Conservation (phyloP, 2,113 vertebrate genomes). For the Toxotes jaculatrix region DNA sequence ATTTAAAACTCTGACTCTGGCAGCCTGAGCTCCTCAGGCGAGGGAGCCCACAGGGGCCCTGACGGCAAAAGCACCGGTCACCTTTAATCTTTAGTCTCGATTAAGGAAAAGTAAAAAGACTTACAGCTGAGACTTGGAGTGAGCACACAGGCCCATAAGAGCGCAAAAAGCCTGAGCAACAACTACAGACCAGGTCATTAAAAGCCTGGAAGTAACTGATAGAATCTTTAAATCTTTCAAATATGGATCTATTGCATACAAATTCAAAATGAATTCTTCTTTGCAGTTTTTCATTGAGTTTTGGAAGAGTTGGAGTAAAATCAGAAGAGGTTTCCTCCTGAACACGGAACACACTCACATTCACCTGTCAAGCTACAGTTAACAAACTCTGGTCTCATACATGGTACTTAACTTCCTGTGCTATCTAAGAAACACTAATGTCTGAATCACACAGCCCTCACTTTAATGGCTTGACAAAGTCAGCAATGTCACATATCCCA, state of each 20-base stretch:
- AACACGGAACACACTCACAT: no score
- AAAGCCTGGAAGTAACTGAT: constrained; percentile 21
- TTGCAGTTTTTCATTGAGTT: no score
- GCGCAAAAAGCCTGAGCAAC: background rate
- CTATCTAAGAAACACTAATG: no score
- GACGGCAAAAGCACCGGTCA: constrained; percentile 41
- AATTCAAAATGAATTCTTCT: background rate
- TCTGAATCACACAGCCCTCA: no score
- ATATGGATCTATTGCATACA: background rate
- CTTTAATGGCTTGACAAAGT: no score
- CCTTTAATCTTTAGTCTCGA: constrained; percentile 57
- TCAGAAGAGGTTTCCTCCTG: no score
- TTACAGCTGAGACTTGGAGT: constrained; percentile 24
- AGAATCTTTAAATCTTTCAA: background rate
- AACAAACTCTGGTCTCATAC: no score
- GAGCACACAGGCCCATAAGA: constrained; percentile 10
- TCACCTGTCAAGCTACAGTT: no score
- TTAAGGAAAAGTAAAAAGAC: constrained; percentile 20
- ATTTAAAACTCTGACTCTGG: constrained; percentile 11
- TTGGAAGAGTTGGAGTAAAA: no score
- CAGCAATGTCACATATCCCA: no score
- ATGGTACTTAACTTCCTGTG: no score
- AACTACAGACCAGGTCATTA: constrained; percentile 3
- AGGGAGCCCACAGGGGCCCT: constrained; percentile 39
- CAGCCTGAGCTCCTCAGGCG: constrained; percentile 38